Evolutionary conservation across 64 coral and sea anemone species (phyloP).

Genomic region (Platygyra sinensis): DNA sequence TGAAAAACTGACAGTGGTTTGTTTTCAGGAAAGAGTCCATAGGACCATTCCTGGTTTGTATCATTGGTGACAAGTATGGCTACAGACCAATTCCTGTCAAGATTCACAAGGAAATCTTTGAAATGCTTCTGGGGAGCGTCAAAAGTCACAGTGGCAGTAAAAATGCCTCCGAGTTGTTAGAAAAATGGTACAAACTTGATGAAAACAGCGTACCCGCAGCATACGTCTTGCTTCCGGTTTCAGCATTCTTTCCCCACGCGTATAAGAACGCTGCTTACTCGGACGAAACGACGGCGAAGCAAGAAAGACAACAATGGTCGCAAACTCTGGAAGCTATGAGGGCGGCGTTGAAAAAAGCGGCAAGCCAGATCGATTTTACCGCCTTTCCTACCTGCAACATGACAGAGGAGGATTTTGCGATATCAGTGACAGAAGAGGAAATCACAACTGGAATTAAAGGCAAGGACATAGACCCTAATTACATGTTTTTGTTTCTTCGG

Average conservation of each 20-base stretch:
- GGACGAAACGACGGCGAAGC: background rate
- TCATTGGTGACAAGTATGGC: constrained; percentile 42
- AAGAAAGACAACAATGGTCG: constrained; percentile 28
- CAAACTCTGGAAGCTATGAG: constrained; percentile 3
- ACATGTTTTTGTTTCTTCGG: constrained; percentile 20
- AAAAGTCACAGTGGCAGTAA: constrained; percentile 6
- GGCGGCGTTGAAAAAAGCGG: constrained; percentile 17
- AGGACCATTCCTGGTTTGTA: constrained; percentile 29
- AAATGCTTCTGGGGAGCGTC: constrained; percentile 25
- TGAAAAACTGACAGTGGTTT: background rate
- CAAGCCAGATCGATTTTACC: constrained; percentile 11
- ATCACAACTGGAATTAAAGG: constrained; percentile 16
- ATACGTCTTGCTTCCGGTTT: constrained; percentile 8
- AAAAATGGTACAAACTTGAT: constrained; percentile 33
- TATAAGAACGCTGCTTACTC: background rate
- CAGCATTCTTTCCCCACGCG: constrained; percentile 13
- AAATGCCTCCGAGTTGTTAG: background rate
- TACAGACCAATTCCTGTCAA: constrained; percentile 20
- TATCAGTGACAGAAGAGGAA: constrained; percentile 27
- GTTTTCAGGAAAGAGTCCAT: constrained; percentile 15
- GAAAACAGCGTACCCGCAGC: constrained; percentile 9
- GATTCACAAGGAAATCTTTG: constrained; percentile 16
- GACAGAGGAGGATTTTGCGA: constrained; percentile 36
- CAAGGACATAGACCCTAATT: constrained; percentile 4
- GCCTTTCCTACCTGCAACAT: background rate